phyloP scores from a whole-genome alignment of 2,888 invertebrate species.

The Polietes domitor region DNA sequence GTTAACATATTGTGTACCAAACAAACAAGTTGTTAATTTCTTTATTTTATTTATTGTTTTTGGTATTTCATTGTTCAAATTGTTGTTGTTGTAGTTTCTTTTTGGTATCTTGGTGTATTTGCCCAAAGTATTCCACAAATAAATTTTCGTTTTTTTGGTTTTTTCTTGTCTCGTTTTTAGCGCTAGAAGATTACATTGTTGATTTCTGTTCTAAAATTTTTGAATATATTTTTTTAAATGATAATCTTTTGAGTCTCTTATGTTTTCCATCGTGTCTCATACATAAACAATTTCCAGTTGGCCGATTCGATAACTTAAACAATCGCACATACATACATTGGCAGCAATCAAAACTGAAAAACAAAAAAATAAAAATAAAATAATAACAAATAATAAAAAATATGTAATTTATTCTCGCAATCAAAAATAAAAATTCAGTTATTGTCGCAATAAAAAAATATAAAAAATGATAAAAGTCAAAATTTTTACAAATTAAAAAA shows the following conservation, averaged over 20 bases:
- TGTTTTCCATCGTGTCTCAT: background rate
- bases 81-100: constrained; percentile 23
- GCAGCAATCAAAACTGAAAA: background rate
- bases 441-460: too few species aligned
- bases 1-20: too few species aligned
- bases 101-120: constrained; percentile 2
- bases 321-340: background rate
- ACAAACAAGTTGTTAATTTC: background rate
- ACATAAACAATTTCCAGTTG: background rate
- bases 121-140: constrained; percentile 52
- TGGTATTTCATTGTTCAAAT: background rate
- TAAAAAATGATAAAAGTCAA: background rate
- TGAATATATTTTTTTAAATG: constrained; percentile 37
- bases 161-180: constrained; percentile 52
- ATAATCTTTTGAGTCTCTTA: constrained; percentile 35
- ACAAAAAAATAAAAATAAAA: background rate
- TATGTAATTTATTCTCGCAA: too few species aligned
- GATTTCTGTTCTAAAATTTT: constrained; percentile 60
- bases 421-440: too few species aligned
- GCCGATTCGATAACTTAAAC: background rate
- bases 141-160: constrained; percentile 41
- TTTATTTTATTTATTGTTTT: background rate
- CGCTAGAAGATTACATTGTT: constrained; percentile 71
- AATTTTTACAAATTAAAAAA: too few species aligned
- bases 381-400: background rate